Base-by-base conservation (phyloP, 2,797 vertebrate genomes). In the Coregonus sp. region DNA sequence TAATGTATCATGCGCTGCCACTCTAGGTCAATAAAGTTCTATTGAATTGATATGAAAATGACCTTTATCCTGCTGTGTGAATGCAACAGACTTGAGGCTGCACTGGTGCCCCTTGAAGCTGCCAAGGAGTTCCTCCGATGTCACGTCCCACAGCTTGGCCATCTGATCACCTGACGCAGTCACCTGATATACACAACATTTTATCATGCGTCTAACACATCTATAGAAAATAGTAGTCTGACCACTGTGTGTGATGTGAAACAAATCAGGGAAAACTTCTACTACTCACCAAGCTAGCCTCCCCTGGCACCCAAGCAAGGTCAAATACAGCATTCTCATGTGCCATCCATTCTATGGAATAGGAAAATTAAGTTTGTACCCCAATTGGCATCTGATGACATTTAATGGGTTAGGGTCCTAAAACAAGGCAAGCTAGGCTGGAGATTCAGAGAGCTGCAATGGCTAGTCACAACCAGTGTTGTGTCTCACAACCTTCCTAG, bases 291-390 rank as follows among this genome's bases (percentile, higher is more conserved):
- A 99, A 88, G 35, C 92, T 95, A 86, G 95, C 88, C 75, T 97
- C 96, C 25, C 95, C 95, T 14, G 98, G 98, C 70, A 98, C 95
- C 98, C 98, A 99, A 47, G 97, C 96, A 47, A 99, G 89, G 82
- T 99, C 98, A 93, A 99, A 99, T 20, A 99, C 97, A 0, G 97
- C 98, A 78, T 99, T 99, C 81, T 97, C 95, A 81, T 99, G 98
- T 80, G 98, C 97, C 90, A 96, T 91, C 98, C 98, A 99, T 76
- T 97, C 98, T 99, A 90, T 72, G 81, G 85, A 84, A 59, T 68
- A 82, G 14, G 20, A 12, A 67, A 47, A 14, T 5, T 15, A 31
- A 9, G 11, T 66, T 66, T 47, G 6, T 47, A 47, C 40, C 18
- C 7, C 73, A 14, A 79, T 61, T 61, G 18, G 5, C 56, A n/a